Base-by-base conservation (phyloP, 2,888 invertebrate species). In the Leucophenga montana region DNA sequence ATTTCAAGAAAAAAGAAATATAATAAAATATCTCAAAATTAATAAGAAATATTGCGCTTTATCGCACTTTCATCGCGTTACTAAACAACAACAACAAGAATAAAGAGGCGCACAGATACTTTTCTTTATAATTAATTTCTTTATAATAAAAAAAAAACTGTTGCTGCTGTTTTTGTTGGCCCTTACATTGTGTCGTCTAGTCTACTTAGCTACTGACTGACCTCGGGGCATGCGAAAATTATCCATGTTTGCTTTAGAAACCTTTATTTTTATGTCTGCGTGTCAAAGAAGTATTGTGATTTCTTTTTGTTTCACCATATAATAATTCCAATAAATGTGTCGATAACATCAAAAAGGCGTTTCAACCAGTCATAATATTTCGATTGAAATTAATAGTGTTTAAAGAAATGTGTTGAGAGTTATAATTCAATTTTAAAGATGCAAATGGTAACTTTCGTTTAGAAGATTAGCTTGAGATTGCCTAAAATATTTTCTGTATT, bases 11-110 rank as follows among this genome's bases (percentile, higher is more conserved):
- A 50, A 44, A 53, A 54, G 20, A 39, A 54, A 31, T 39, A 39
- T 22, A 54, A 54, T 9, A 14, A 27, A 57, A 56, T 11, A 59
- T 22, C 11, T 39, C 11, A 11, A 39, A 39, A 39, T 39, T 39
- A 39, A 39, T 39, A 22, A 66, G 59, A 44, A 53, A 69, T 57
- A 53, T 65, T n/a, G 69, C 74, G 68, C 62, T 71, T 71, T 68
- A 79, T 84, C 77, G 77, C 79, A 81, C 83, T 84, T 81, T 81
- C 84, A 82, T 81, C 81, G 18, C 8, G 14, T 50, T 50, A 8
- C 13, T 48, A n/a, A n/a, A n/a, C n/a, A n/a, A n/a, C n/a, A n/a
- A n/a, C n/a, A n/a, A n/a, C n/a, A n/a, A n/a, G n/a, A n/a, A 48
- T 16, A 48, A 13, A 48, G 48, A n/a, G 6, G 33, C 3, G 4